Percentiles rank a stretch among this genome's conserved stretches.
phyloP scores from a whole-genome alignment of 1,140 invertebrate genomes.

The Tetragonula clypearis region DNA sequence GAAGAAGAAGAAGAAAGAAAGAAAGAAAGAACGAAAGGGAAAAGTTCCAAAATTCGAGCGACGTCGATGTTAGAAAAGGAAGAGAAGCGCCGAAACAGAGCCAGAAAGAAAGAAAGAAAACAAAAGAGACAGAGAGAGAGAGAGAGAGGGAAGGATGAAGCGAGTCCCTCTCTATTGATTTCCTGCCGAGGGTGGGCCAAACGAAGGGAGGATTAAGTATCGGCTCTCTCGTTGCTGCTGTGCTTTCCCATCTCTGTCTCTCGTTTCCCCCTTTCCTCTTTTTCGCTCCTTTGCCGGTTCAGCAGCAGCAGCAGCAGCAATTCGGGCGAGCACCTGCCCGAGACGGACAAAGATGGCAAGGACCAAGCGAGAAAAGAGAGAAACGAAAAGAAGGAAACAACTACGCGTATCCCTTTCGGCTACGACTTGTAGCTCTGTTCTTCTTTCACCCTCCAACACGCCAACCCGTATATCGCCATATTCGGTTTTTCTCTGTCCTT shows the following conservation, averaged over 20 bases:
- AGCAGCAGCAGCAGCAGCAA: conserved; percentile 30
- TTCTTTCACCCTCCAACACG: neutral
- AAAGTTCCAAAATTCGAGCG: conserved; percentile 18
- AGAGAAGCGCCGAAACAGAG: conserved; percentile 27
- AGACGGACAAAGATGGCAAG: neutral
- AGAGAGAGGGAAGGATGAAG: conserved; percentile 40
- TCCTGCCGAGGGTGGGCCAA: conserved; percentile 72
- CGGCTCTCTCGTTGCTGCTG: conserved; percentile 50
- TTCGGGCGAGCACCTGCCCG: conserved; percentile 46
- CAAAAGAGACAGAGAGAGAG: conserved; percentile 32
- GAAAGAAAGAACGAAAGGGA: neutral
- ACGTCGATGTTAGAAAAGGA: conserved; percentile 8
- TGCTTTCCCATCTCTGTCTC: conserved; percentile 16
- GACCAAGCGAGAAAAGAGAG: neutral
- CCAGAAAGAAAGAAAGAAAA: conserved; percentile 27
- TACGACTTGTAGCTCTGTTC: neutral
- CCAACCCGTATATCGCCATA: too few relatives aligned
- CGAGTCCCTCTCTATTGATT: conserved; percentile 77
- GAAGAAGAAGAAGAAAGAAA: neutral
- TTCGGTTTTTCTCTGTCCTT: conserved; percentile 26
- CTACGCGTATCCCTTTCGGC: neutral
- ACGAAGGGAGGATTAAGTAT: conserved; percentile 73
- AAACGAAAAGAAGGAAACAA: conserved; percentile 13
- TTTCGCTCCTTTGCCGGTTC: conserved; percentile 32
- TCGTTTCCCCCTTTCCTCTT: conserved; percentile 9